Base-by-base conservation (phyloP, 2,113 vertebrate species). In the Mungos mungo region DNA sequence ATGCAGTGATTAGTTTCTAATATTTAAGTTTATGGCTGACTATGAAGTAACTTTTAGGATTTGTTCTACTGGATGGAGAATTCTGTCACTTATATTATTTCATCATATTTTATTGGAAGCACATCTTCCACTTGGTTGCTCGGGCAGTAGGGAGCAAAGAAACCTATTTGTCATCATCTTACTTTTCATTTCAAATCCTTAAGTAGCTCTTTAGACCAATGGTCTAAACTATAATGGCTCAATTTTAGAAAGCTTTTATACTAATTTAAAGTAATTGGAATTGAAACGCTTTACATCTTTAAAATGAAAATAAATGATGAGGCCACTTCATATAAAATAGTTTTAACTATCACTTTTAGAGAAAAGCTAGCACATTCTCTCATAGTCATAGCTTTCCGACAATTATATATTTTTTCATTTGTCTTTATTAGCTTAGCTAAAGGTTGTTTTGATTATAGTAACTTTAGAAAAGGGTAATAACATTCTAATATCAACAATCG, bases 281-380 rank as follows among this genome's bases (percentile, higher is more conserved):
- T 15, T 11, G 63, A 97, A 98, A 88, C 68, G 71, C 25, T 93
- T 97, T 96, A 29, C 66, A 96, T 97, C 97, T 98, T 97, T 77
- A 96, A 98, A 98, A 97, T 97, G 96, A 98, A 98, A 99, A 98
- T 97, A 97, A 98, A 97, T 98, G 82, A 71, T 66, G 97, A 93
- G n/a, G 13, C 38, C 7, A 95, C 84, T 87, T 97, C 66, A 60
- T 33, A 94, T 84, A 95, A 97, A 88, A 68, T 86, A 92, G 90
- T 92, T 97, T 89, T 96, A 98, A 52, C 1, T 47, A 38, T 92
- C 54, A 66, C 87, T 93, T 94, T 92, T 38, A 11, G n/a, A 15
- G 65, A 95, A 98, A 97, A 72, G 13, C 25, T 90, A 87, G 47
- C 1, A 79, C 27, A 90, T 98, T 21, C 92, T 92, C 11, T 83